A percentile compares a stretch with the other conserved stretches of the same genome.
Evolutionary conservation across 2,797 vertebrate genomes (phyloP).

Genomic region (Hoplostethus atlanticus): DNA sequence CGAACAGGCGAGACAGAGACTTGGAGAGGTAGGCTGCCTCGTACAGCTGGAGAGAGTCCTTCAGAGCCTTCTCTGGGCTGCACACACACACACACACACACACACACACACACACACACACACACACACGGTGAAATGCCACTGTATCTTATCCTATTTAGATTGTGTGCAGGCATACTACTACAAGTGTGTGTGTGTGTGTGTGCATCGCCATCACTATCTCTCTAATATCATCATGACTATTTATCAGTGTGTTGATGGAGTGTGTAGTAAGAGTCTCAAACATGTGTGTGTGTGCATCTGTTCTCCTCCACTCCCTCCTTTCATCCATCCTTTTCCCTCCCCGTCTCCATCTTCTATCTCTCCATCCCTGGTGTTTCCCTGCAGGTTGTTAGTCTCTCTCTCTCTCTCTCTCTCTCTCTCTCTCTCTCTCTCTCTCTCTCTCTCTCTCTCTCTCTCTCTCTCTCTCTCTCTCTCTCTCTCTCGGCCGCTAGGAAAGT

Average conservation of each 20-base stretch:
- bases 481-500: too few species aligned
- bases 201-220: background rate
- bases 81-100: background rate
- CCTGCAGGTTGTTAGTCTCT: background rate
- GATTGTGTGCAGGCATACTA: background rate
- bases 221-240: background rate
- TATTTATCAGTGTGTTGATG: background rate
- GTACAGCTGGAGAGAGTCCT: slow-evolving; percentile 91
- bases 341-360: too few species aligned
- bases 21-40: slow-evolving; percentile 98
- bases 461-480: too few species aligned
- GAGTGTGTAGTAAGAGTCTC: background rate
- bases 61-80: slow-evolving; percentile 95
- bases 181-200: background rate
- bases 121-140: background rate
- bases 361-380: too few species aligned
- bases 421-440: too few species aligned
- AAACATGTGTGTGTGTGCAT: background rate
- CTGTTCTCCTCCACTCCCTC: too few species aligned
- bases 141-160: background rate
- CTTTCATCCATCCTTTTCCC: too few species aligned
- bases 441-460: too few species aligned
- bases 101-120: background rate
- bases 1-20: slow-evolving; percentile 96
- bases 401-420: too few species aligned